Percentiles rank a stretch among this genome's conserved stretches.
Conservation (phyloP, 2,797 vertebrate genomes). For the Acanthiza pusilla region DNA sequence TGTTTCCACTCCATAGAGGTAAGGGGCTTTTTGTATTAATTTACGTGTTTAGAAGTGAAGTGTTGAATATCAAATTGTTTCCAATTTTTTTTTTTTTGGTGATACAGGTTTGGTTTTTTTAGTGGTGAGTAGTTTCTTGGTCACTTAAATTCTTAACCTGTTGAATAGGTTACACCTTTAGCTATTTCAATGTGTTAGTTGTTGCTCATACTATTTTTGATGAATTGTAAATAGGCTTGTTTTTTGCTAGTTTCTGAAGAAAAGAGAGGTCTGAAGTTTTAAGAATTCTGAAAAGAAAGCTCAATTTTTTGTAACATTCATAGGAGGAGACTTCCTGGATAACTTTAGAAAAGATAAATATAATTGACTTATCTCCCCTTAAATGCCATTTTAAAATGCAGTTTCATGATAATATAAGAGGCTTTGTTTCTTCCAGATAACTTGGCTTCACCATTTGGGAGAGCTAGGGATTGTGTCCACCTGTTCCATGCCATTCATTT, state of each 20-base stretch:
- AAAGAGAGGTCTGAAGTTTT: background rate
- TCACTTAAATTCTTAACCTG: background rate
- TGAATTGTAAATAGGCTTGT: background rate
- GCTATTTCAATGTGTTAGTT: background rate
- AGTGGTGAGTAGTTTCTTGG: background rate
- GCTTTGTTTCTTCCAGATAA: background rate
- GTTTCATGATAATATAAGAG: background rate
- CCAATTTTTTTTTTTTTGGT: background rate
- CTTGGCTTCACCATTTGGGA: background rate
- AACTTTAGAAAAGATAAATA: background rate
- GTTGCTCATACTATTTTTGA: background rate
- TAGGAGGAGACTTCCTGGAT: background rate
- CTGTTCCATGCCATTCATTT: background rate
- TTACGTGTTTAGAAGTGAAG: background rate
- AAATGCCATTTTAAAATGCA: background rate
- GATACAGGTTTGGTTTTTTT: background rate
- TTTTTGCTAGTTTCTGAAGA: background rate
- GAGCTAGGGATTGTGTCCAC: background rate
- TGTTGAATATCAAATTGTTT: background rate
- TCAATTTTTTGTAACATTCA: background rate
- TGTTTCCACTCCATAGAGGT: background rate
- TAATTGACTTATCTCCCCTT: background rate
- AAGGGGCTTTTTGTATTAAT: fast-evolving
- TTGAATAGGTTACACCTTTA: background rate
- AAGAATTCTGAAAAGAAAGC: background rate